These are phyloP conservation scores for Lepeophtheirus nordmannii DNA, from an alignment of 2,888 invertebrate genomes.

Conservation along the genomic window DNA sequence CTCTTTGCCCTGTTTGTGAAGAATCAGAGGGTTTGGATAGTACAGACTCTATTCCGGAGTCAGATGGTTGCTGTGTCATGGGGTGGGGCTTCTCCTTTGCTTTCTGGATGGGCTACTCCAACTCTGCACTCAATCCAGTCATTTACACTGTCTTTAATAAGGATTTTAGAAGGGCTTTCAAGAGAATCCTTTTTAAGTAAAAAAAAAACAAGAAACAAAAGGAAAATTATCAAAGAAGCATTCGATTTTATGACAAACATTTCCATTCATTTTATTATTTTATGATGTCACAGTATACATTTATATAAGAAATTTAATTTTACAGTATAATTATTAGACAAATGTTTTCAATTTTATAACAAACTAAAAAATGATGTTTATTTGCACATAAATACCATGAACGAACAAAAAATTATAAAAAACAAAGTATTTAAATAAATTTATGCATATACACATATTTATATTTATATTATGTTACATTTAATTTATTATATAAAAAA, in stretches of 20 bases:
- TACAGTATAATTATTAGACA: too few species aligned
- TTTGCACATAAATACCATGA: too few species aligned
- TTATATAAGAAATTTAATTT: too few species aligned
- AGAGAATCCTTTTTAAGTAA: conserved; percentile 89
- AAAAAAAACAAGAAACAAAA: background rate
- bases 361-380: too few species aligned
- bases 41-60: background rate
- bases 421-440: too few species aligned
- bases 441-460: background rate
- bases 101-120: conserved; percentile 94
- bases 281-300: too few species aligned
- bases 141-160: conserved; percentile 95
- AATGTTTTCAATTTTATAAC: too few species aligned
- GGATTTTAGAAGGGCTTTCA: conserved; percentile 87
- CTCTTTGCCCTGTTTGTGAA: conserved; percentile 46
- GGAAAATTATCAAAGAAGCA: background rate
- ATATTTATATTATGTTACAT: background rate
- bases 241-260: too few species aligned
- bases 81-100: conserved; percentile 73
- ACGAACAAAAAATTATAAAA: too few species aligned
- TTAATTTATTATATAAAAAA: background rate
- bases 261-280: too few species aligned
- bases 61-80: conserved; percentile 50
- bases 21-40: background rate
- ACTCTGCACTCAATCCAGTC: conserved; percentile 77